Base-by-base conservation (phyloP, 1,140 invertebrate genomes). In the Drosophila mayri region DNA sequence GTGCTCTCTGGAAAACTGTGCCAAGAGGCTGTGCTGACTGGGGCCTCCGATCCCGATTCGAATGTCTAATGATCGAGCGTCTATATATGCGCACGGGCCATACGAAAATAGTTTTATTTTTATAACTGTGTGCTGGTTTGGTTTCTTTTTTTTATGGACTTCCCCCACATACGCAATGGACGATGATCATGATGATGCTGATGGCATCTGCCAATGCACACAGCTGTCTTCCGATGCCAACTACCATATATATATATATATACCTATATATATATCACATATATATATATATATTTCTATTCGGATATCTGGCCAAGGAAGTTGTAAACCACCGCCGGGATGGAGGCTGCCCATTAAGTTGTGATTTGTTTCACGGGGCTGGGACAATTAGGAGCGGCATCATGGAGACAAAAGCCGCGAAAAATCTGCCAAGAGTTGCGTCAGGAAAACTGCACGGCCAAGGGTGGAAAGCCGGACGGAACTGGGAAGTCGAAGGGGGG, bases 101-200 rank as follows among this genome's bases (percentile, higher is more conserved):
- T 79, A 78, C 70, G 72, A 90, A 88, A 88, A 88, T 88, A 88
- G 84, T 84, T 88, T 88, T 88, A 90, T 90, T 88, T 88, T 88
- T 88, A 88, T 88, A 88, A 79, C 77, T 90, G 73, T 90, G 84
- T 84, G 84, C 84, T 88, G 85, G 85, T 88, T 88, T 87, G 74
- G 73, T 88, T 82, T 81, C 62, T 83, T 70, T 79, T 71, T 86
- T 87, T 88, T 90, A 88, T 88, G 84, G 84, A 88, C 85, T 88
- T 88, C 85, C 85, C 84, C 84, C 84, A 88, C 81, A 88, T 84
- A 75, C 61, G 79, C 81, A 50, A 71, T 62, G 65, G 46, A 47
- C 46, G 61, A 76, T 52, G 50, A 50, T 52, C 50, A 75, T 75
- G 71, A 14, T 74, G 60, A 71, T 66, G 74, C 66, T 80, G 74